Percentiles rank a stretch among this genome's conserved stretches.
These are phyloP conservation scores for Mormyrus hasselquistii DNA, from an alignment of 2,797 vertebrate species.

Conservation along the genomic window DNA sequence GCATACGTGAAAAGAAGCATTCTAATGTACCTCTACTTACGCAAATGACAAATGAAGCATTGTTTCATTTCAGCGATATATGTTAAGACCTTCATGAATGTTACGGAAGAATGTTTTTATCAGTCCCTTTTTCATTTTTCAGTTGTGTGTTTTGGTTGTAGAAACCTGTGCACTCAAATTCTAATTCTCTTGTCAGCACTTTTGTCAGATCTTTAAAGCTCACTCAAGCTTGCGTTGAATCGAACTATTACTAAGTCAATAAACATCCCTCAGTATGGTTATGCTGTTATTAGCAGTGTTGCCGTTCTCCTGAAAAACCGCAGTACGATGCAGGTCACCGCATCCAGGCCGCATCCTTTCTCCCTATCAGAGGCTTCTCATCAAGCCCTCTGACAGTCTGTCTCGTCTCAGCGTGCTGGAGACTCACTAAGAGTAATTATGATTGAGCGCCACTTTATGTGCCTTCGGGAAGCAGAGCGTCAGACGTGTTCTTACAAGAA, in stretches of 20 bases:
- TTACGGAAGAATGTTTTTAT: neutral
- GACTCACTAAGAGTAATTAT: neutral
- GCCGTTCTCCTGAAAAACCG: slow-evolving; percentile 51
- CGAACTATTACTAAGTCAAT: neutral
- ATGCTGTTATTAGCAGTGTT: slow-evolving; percentile 32
- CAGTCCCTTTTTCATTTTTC: neutral
- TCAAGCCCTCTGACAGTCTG: slow-evolving; percentile 51
- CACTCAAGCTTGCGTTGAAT: neutral
- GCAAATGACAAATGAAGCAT: neutral
- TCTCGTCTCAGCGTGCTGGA: slow-evolving; percentile 39
- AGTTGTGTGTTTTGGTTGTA: neutral
- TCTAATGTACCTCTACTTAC: neutral
- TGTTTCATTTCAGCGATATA: neutral
- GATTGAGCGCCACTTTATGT: slow-evolving; percentile 11
- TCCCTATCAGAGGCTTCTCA: neutral
- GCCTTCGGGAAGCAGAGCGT: slow-evolving; percentile 21
- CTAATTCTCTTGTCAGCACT: neutral
- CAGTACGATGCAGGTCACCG: slow-evolving; percentile 35
- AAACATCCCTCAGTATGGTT: neutral
- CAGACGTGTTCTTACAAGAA: slow-evolving; percentile 53
- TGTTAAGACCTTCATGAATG: neutral
- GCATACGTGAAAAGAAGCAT: neutral
- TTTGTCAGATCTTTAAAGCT: neutral
- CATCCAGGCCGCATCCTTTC: slow-evolving; percentile 37
- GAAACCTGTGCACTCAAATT: neutral